Conservation (phyloP, 2,797 vertebrate genomes). For the Microtus obscurus region DNA sequence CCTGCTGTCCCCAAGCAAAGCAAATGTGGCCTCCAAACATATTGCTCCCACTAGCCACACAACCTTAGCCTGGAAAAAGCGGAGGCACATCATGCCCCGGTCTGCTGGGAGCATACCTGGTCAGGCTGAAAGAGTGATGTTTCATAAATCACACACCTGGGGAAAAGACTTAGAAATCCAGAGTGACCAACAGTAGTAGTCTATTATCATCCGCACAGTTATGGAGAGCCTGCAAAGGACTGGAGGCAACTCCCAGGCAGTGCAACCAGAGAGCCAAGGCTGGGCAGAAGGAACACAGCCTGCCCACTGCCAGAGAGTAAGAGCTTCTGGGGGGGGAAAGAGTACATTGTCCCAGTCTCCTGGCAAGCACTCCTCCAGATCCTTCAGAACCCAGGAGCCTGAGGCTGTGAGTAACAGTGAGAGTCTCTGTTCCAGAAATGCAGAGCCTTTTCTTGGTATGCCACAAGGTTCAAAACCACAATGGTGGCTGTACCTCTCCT, state of each 20-base stretch:
- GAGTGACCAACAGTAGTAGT: constrained; percentile 84
- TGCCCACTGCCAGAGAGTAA: background rate
- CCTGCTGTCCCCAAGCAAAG: background rate
- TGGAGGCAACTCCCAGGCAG: background rate
- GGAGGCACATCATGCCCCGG: background rate
- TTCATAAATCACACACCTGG: constrained; percentile 92
- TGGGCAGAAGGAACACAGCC: background rate
- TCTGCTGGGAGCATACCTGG: constrained; percentile 88
- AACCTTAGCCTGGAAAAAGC: background rate
- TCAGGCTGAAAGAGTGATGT: constrained; percentile 93
- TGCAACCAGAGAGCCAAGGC: background rate
- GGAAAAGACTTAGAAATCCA: constrained; percentile 93
- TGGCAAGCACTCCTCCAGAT: background rate
- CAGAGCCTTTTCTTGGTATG: background rate
- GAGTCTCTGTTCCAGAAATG: background rate
- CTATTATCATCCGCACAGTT: constrained; percentile 59
- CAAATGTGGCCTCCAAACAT: background rate
- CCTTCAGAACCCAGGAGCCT: background rate
- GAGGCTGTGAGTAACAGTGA: background rate
- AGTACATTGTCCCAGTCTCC: background rate
- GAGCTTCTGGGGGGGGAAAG: background rate
- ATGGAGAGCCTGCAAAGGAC: background rate
- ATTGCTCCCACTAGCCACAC: background rate
- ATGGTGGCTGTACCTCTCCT: background rate
- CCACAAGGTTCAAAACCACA: background rate